Evolutionary conservation across 1,140 invertebrate genomes (phyloP).

Genomic region (Eulimnadia texana): DNA sequence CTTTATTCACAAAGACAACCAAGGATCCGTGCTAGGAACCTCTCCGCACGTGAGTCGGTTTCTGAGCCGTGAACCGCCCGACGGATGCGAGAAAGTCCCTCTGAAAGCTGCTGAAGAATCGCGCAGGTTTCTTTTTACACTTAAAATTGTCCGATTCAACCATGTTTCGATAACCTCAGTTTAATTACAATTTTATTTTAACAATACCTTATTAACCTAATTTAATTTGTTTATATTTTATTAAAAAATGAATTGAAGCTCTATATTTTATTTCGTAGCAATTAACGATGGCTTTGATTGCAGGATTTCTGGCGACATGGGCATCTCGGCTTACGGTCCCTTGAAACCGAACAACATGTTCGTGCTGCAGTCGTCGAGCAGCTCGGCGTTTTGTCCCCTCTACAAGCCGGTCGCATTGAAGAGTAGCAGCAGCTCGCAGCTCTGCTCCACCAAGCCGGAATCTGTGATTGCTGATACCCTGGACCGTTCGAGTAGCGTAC

Average conservation of each 20-base stretch:
- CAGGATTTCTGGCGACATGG: too few species aligned
- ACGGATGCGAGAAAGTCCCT: constrained; percentile 68
- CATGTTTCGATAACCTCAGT: too few species aligned
- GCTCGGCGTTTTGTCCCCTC: constrained; percentile 65
- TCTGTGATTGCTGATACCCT: not conserved
- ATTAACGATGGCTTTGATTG: too few species aligned
- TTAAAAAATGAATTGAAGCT: too few species aligned
- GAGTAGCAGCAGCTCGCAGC: constrained; percentile 6
- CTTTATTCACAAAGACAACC: not conserved
- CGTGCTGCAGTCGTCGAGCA: constrained; percentile 60
- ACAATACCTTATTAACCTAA: too few species aligned
- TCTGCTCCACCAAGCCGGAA: not conserved
- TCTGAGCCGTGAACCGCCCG: constrained; percentile 65
- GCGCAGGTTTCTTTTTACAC: constrained; percentile 36
- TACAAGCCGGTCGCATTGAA: constrained; percentile 33
- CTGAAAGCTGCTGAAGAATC: constrained; percentile 47
- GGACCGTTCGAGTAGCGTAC: constrained; percentile 5
- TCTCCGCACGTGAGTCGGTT: constrained; percentile 72
- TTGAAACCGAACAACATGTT: constrained; percentile 51
- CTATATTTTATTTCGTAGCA: too few species aligned
- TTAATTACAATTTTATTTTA: too few species aligned
- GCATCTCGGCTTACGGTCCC: constrained; percentile 32
- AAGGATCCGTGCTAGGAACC: constrained; percentile 37
- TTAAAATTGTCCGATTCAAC: too few species aligned
- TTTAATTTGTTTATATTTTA: too few species aligned